These are phyloP conservation scores for Pseudomugil tenellus DNA, from an alignment of 2,797 vertebrate species.

Conservation along the genomic window DNA sequence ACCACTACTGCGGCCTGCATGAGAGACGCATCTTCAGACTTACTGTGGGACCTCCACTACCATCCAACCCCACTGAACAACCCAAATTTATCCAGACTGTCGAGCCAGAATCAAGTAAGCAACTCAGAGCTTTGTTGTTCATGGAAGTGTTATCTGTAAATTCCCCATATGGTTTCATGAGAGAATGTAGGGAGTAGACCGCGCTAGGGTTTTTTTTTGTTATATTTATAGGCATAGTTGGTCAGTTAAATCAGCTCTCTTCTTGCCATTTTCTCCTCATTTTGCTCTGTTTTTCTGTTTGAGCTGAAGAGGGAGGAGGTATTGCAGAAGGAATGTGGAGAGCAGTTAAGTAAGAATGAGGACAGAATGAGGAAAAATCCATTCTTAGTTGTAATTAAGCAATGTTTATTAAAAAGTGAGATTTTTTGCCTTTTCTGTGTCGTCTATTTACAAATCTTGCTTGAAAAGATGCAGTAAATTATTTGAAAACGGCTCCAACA, in stretches of 20 bases:
- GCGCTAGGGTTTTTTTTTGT: constrained; percentile 28
- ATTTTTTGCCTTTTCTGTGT: background rate
- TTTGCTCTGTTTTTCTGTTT: constrained; percentile 64
- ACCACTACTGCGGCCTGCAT: constrained; percentile 96
- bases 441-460: constrained; percentile 15
- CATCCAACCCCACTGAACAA: constrained; percentile 25
- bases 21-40: constrained; percentile 92
- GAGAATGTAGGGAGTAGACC: constrained; percentile 23
- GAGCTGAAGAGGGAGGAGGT: constrained; percentile 46
- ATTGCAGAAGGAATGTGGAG: constrained; percentile 49
- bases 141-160: constrained; percentile 3
- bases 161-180: constrained; percentile 27
- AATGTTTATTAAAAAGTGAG: constrained; percentile 8
- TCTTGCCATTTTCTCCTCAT: constrained; percentile 61
- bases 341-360: constrained; percentile 17
- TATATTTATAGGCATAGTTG: constrained; percentile 74
- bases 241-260: constrained; percentile 68
- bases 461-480: constrained; percentile 42
- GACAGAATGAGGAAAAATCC: constrained; percentile 12
- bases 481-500: constrained; percentile 43
- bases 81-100: constrained; percentile 50
- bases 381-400: constrained; percentile 9
- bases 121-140: constrained; percentile 32
- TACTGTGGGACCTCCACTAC: constrained; percentile 76
- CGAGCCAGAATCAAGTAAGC: constrained; percentile 70